Evolutionary conservation across 2,113 vertebrate species (phyloP).

Genomic region (Nannobrachium achirus): DNA sequence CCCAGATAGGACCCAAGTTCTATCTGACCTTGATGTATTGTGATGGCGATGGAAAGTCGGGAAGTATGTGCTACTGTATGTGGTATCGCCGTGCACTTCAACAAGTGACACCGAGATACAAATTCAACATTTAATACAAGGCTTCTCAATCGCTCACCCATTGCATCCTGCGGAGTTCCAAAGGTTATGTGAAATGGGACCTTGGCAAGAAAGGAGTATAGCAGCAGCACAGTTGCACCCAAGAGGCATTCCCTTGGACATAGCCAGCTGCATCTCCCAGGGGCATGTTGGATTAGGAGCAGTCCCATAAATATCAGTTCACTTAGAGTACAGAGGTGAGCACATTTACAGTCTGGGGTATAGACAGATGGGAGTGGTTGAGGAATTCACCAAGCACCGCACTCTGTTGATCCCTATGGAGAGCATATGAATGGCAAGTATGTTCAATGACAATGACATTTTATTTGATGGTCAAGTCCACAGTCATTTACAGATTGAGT

Average conservation of each 20-base stretch:
- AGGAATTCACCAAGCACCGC: neutral
- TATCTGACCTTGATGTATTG: no score
- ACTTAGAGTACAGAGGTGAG: neutral
- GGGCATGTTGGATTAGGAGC: slow-evolving; percentile 2
- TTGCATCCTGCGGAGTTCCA: neutral
- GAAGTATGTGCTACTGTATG: no score
- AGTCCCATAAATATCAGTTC: neutral
- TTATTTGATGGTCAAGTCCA: no score
- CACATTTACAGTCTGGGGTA: neutral
- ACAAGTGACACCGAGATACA: no score
- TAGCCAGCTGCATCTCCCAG: neutral
- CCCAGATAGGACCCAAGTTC: no score
- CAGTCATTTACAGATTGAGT: no score
- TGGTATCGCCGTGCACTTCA: no score
- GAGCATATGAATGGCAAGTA: neutral
- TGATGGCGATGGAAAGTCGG: no score
- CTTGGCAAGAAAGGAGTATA: neutral
- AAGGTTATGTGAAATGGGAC: neutral
- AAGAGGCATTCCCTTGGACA: neutral
- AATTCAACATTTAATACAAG: no score
- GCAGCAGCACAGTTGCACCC: neutral
- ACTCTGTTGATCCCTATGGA: neutral
- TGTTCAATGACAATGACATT: no score
- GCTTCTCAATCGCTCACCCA: neutral
- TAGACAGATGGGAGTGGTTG: neutral